Evolutionary conservation across 2,888 invertebrate species (phyloP).

Genomic region (Choreutis nemorana): DNA sequence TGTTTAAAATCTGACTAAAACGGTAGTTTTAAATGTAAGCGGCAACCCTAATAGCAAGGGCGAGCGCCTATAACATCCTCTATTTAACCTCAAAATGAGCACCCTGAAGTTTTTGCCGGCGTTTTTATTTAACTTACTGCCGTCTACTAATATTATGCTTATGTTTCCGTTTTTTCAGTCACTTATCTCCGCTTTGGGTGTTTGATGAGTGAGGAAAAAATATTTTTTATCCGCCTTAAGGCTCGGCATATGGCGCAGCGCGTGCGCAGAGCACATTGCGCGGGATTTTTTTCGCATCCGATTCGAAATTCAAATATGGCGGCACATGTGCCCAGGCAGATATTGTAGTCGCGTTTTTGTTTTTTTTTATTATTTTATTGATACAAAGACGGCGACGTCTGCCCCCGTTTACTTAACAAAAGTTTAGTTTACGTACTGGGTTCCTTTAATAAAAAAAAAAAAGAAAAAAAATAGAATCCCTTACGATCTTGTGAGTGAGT

Average conservation of each 20-base stretch:
- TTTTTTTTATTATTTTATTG: slow-evolving; percentile 23
- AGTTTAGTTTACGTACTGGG: not conserved
- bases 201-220: slow-evolving; percentile 47
- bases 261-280: slow-evolving; percentile 59
- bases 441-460: not conserved
- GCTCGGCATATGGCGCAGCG: slow-evolving; percentile 46
- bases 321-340: slow-evolving; percentile 42
- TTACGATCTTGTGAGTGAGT: no score
- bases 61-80: slow-evolving; percentile 32
- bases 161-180: slow-evolving; percentile 55
- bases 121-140: slow-evolving; percentile 41
- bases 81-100: slow-evolving; percentile 52
- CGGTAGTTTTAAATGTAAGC: no score
- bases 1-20: no score
- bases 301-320: slow-evolving; percentile 56
- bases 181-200: slow-evolving; percentile 44
- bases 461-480: no score
- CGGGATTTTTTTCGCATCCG: slow-evolving; percentile 59
- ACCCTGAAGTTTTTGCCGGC: slow-evolving; percentile 33
- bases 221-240: slow-evolving; percentile 29
- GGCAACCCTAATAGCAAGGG: slow-evolving; percentile 18
- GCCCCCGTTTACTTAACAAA: no score
- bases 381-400: slow-evolving; percentile 28
- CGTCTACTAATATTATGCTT: slow-evolving; percentile 61
- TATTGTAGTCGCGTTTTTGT: slow-evolving; percentile 33